Conservation (phyloP, 2,113 vertebrate species). For the Equus quagga region DNA sequence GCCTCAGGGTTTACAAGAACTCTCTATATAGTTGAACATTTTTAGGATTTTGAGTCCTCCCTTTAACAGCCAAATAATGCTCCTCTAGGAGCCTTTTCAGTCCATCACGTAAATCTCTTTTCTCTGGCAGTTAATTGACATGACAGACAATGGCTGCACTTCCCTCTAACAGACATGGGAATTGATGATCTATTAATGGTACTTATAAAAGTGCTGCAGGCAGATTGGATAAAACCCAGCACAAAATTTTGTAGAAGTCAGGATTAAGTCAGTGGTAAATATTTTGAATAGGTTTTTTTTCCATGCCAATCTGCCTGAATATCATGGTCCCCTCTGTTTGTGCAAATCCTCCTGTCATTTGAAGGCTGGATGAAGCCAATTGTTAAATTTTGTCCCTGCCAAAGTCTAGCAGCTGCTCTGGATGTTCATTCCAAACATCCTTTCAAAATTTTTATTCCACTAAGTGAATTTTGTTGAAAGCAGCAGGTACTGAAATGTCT, state of each 20-base stretch:
- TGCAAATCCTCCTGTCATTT: not conserved
- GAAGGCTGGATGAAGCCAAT: not conserved
- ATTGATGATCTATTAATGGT: not conserved
- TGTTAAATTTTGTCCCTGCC: slow-evolving; percentile 1
- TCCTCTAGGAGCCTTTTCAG: not conserved
- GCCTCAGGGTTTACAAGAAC: not conserved
- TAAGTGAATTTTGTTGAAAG: slow-evolving; percentile 46
- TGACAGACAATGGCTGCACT: not conserved
- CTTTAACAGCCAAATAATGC: not conserved
- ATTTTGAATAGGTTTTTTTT: not conserved
- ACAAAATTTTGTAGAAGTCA: slow-evolving; percentile 9
- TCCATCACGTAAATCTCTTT: not conserved
- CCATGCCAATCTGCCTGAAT: not conserved
- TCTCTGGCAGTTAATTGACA: not conserved
- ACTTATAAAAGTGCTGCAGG: not conserved
- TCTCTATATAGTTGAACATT: not conserved
- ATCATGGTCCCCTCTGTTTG: not conserved
- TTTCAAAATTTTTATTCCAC: not conserved
- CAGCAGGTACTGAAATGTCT: not conserved
- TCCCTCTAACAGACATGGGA: not conserved
- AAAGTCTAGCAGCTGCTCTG: not conserved
- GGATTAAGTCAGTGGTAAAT: not conserved
- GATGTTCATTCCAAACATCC: not conserved
- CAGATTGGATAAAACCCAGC: not conserved
- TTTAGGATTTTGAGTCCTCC: not conserved